Evolutionary conservation across 2,797 vertebrate species (phyloP), one percentile per base, ranked within the genome.

Genomic region (Lithobates pipiens): DNA sequence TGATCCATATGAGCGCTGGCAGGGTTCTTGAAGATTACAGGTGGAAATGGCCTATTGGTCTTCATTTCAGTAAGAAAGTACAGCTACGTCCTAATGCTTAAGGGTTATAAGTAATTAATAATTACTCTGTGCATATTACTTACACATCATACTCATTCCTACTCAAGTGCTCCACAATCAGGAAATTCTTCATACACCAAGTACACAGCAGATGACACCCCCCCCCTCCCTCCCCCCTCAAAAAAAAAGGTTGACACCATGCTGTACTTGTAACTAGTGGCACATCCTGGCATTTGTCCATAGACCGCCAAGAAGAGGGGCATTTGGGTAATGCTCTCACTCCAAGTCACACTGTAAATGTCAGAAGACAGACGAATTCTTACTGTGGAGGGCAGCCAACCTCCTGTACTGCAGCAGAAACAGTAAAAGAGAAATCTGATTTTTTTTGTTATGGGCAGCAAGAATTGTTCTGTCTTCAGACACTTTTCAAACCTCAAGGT

Each of bases 41-140:
- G 72, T 73, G 80, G 69, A 82, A 72, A 63, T 63, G 13, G 80
- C 78, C 42, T 80, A 50, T 42, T 65, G 80, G 54, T 65, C 15
- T 29, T 54, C 5, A 54, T 77, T 76, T 84, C 74, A 76, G 82
- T 77, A 67, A 69, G 72, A 67, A 76, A 46, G 25, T 63, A 23
- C 72, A 83, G 25, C 42, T 32, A 61, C 44, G 68, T 16, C 71
- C 27, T 36, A 10, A 69, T 54, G 11, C 1, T 21, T n/a, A 36
- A n/a, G 39, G 25, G 36, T 80, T 80, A 44, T 79, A 27, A 68
- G 13, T 25, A 79, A 79, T 79, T 18, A 39, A 32, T 36, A 32
- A 34, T 70, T 18, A 16, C 16, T 34, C 50, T 54, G 50, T 54
- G 32, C 32, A 71, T 21, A 71, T 54, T 54, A 54, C 50, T 54